A percentile compares a stretch with the other conserved stretches of the same genome.
Conservation (phyloP, 1,140 invertebrate genomes). For the Zaprionus lachaisei region DNA sequence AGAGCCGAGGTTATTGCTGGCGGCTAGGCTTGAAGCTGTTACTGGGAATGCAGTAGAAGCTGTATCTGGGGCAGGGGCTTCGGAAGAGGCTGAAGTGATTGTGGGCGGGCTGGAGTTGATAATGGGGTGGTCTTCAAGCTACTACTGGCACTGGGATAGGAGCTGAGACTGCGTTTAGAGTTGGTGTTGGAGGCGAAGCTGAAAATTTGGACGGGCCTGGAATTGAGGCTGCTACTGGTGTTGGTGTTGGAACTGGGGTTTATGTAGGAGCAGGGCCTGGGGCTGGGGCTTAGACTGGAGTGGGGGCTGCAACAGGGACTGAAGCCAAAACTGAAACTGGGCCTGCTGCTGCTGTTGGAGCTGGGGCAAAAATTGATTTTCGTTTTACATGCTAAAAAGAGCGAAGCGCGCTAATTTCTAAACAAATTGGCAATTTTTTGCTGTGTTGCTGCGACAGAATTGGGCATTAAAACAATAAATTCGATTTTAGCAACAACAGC, state of each 20-base stretch:
- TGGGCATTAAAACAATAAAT: conserved; percentile 83
- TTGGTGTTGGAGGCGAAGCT: too few species aligned
- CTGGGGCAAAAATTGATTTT: conserved; percentile 69
- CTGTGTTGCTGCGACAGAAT: conserved; percentile 61
- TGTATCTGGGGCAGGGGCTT: too few species aligned
- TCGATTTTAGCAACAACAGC: conserved; percentile 61
- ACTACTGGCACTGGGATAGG: too few species aligned
- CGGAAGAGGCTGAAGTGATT: too few species aligned
- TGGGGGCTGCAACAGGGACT: not conserved
- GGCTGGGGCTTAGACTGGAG: not conserved
- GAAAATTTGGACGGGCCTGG: too few species aligned
- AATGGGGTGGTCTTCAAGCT: too few species aligned
- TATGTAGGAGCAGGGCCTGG: too few species aligned
- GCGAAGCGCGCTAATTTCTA: conserved; percentile 78
- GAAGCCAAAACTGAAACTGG: not conserved
- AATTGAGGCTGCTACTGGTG: not conserved
- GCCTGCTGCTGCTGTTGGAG: not conserved
- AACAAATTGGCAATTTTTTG: conserved; percentile 78
- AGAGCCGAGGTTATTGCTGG: too few species aligned
- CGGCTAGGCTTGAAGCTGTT: too few species aligned
- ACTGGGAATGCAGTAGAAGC: too few species aligned
- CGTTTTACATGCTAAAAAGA: conserved; percentile 69
- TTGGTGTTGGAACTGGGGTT: not conserved
- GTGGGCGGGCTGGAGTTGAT: too few species aligned
- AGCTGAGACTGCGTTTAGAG: too few species aligned